Conservation (phyloP, 2,888 invertebrate species). For the Cancer borealis region DNA sequence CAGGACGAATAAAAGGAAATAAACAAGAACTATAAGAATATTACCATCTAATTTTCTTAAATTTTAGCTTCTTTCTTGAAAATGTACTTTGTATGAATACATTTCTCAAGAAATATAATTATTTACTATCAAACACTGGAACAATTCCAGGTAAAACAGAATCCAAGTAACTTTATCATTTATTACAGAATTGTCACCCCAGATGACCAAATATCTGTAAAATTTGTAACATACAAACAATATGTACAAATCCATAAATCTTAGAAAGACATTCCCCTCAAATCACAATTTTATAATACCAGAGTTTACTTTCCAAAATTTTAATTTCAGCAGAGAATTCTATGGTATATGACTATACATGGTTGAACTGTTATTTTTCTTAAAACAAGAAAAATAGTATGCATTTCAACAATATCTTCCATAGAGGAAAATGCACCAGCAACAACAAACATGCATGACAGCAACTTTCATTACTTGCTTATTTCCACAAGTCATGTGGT, state of each 20-base stretch:
- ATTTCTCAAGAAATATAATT: no score
- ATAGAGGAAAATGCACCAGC: no score
- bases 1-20: no score
- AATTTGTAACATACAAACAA: slow-evolving; percentile 10
- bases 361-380: neutral
- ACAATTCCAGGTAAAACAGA: neutral
- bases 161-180: neutral
- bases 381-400: neutral
- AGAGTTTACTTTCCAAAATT: neutral
- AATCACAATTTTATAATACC: neutral
- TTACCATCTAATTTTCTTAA: no score
- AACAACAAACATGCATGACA: neutral
- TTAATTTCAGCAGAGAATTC: neutral
- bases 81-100: no score
- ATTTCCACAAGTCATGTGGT: no score
- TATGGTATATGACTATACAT: neutral
- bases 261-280: neutral
- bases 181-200: neutral
- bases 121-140: no score
- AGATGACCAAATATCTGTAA: neutral
- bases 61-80: no score
- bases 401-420: neutral
- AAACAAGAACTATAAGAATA: no score
- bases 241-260: neutral
- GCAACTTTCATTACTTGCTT: neutral